These are phyloP conservation scores for Tretioscincus oriximinensis DNA, from an alignment of 2,113 vertebrate species.

Conservation along the genomic window DNA sequence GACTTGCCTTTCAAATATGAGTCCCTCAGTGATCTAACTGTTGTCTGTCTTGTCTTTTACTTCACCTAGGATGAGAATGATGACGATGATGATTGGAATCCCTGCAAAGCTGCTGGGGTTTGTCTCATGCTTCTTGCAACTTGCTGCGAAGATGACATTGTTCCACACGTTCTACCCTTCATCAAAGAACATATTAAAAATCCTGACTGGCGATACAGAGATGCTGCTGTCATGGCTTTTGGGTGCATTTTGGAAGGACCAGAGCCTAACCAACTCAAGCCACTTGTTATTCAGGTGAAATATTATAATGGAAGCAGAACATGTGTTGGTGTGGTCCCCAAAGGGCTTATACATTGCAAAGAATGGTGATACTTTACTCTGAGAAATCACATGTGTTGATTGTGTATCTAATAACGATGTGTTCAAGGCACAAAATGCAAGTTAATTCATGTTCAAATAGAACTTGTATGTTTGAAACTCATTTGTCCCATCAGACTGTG, in stretches of 20 bases:
- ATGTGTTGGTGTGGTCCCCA: no score
- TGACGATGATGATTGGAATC: constrained; percentile 97
- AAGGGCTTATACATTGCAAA: background rate
- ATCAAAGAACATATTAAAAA: constrained; percentile 98
- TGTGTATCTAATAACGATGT: no score
- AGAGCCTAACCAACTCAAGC: constrained; percentile 94
- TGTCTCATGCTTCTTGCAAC: constrained; percentile 97
- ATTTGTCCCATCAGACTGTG: no score
- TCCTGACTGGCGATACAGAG: constrained; percentile 91
- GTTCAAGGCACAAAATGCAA: no score
- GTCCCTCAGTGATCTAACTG: background rate
- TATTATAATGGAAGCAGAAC: no score
- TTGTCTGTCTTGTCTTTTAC: background rate
- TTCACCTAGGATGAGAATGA: constrained; percentile 90
- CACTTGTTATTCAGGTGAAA: constrained; percentile 89
- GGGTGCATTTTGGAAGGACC: constrained; percentile 96
- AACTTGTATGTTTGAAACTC: no score
- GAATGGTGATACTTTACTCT: background rate
- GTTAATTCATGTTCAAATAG: no score
- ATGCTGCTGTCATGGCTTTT: constrained; percentile 98
- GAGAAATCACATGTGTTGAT: background rate
- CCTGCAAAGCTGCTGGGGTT: constrained; percentile 94
- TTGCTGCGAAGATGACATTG: constrained; percentile 97
- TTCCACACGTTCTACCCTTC: constrained; percentile 95
- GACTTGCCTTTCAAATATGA: background rate